Conservation (phyloP, 2,888 invertebrate species). For the Apomyelois bistriatella region DNA sequence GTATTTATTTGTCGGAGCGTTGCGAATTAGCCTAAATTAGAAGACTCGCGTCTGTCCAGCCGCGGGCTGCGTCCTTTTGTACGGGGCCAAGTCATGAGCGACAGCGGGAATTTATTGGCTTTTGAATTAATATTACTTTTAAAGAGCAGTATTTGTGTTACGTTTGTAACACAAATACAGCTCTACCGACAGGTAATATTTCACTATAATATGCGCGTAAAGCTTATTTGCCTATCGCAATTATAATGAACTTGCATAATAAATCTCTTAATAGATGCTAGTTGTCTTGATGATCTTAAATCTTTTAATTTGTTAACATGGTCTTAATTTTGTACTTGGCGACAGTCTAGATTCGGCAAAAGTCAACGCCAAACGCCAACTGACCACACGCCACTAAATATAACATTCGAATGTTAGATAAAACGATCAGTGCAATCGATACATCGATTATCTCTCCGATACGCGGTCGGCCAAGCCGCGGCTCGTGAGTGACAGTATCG, state of each 20-base stretch:
- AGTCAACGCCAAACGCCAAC: neutral
- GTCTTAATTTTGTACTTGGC: too few species aligned
- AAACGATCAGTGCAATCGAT: neutral
- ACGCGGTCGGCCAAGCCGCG: constrained; percentile 25
- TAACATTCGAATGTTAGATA: neutral
- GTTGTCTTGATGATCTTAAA: too few species aligned
- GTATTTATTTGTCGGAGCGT: constrained; percentile 43
- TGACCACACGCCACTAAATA: neutral
- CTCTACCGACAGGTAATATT: too few species aligned
- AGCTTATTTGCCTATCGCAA: too few species aligned
- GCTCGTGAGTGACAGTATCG: constrained; percentile 72
- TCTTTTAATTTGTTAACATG: too few species aligned
- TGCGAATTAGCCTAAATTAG: constrained; percentile 47
- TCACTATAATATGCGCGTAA: too few species aligned
- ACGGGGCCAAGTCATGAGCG: constrained; percentile 24
- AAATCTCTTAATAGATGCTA: too few species aligned
- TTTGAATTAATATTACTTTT: too few species aligned
- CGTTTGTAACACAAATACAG: too few species aligned
- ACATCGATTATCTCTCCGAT: constrained; percentile 11
- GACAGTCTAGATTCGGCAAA: too few species aligned
- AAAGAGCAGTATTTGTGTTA: too few species aligned
- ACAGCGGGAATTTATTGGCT: constrained; percentile 30
- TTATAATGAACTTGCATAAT: too few species aligned
- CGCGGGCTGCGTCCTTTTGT: constrained; percentile 44
- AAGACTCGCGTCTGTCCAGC: constrained; percentile 51